A percentile compares a stretch with the other conserved stretches of the same genome.
phyloP scores from a whole-genome alignment of 2,113 vertebrate species.

The Pedionomus torquatus region DNA sequence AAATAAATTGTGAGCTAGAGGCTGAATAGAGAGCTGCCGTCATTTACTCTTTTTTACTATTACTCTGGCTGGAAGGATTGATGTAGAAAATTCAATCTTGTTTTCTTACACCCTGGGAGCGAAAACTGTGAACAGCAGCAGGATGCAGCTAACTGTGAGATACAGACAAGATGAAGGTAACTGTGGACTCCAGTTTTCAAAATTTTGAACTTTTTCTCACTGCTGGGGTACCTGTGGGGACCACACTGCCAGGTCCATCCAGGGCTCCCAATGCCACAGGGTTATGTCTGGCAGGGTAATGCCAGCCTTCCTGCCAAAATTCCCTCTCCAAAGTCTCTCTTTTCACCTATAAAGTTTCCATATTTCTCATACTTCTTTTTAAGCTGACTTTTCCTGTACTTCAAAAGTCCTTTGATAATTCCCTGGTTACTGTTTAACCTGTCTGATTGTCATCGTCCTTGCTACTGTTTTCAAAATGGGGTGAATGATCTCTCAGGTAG shows the following conservation, averaged over 20 bases:
- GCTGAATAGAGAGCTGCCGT: background rate
- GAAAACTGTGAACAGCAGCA: background rate
- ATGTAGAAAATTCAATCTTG: background rate
- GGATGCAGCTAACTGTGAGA: background rate
- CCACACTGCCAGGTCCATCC: background rate
- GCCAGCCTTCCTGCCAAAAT: background rate
- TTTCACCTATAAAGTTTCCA: background rate
- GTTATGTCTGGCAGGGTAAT: background rate
- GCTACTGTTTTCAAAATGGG: background rate
- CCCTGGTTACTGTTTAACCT: background rate
- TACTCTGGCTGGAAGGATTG: background rate
- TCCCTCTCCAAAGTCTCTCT: background rate
- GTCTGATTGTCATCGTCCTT: background rate
- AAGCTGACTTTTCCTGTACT: background rate
- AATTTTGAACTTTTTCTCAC: background rate
- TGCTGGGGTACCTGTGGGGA: fast-evolving
- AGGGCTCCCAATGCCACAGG: background rate
- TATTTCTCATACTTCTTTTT: background rate
- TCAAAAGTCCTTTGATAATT: background rate
- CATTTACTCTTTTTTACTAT: background rate
- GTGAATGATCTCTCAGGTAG: background rate
- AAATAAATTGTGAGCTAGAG: background rate
- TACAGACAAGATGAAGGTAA: background rate
- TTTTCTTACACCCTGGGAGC: background rate
- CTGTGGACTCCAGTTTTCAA: background rate